Evolutionary conservation across 2,888 invertebrate genomes (phyloP).

Genomic region (Augochlorella aurata): DNA sequence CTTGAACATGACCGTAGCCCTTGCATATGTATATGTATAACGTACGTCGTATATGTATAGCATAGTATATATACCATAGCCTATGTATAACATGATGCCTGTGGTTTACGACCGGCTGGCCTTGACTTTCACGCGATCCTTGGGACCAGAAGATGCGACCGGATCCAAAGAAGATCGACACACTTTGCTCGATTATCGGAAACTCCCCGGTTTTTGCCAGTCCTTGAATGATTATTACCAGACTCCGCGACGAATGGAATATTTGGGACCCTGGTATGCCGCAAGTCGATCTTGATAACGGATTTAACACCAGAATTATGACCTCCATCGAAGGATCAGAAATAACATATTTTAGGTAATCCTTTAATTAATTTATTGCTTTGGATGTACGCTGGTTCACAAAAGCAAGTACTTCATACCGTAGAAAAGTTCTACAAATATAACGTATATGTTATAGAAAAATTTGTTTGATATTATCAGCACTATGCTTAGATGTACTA

Average conservation of each 20-base stretch:
- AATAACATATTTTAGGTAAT: too few relatives aligned
- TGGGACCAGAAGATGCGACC: constrained; percentile 26
- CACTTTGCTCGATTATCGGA: constrained; percentile 23
- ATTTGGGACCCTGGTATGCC: not conserved
- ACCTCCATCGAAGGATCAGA: too few relatives aligned
- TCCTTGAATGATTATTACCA: not conserved
- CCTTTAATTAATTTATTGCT: too few relatives aligned
- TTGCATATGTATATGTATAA: constrained; percentile 21
- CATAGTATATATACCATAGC: too few relatives aligned
- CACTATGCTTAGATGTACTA: too few relatives aligned
- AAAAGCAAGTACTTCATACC: too few relatives aligned
- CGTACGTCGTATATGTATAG: not conserved
- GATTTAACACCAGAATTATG: too few relatives aligned
- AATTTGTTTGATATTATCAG: too few relatives aligned
- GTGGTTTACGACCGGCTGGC: constrained; percentile 55
- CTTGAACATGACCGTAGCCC: constrained; percentile 20
- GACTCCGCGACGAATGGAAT: not conserved
- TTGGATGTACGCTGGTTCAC: too few relatives aligned
- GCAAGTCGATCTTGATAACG: not conserved
- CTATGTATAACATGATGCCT: constrained; percentile 37
- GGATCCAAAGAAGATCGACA: constrained; percentile 34
- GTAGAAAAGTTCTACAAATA: too few relatives aligned
- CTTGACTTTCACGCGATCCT: constrained; percentile 68
- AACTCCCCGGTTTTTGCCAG: not conserved
- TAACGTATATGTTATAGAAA: too few relatives aligned